Conservation (phyloP, 2,113 vertebrate species). For the Climacteris rufus region DNA sequence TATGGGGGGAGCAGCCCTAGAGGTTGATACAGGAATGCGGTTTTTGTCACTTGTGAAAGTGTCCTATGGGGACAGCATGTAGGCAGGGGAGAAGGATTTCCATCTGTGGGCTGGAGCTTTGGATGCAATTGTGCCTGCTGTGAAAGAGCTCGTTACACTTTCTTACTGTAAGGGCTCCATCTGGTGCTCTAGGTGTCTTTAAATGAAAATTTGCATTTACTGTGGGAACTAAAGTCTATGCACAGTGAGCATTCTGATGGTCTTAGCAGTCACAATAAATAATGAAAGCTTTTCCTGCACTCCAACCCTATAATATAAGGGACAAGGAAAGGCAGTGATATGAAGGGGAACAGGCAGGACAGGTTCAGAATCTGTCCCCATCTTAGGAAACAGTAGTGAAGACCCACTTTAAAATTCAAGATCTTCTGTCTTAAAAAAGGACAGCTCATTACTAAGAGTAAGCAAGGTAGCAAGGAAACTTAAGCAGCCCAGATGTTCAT, state of each 20-base stretch:
- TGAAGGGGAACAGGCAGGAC: not conserved
- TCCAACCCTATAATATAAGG: not conserved
- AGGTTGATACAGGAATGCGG: not conserved
- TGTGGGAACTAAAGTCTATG: not conserved
- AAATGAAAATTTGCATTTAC: not conserved
- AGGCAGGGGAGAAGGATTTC: not conserved
- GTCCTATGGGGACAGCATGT: accelerated
- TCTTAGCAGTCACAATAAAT: not conserved
- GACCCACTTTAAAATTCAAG: not conserved
- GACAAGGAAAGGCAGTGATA: not conserved
- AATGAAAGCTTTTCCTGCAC: not conserved
- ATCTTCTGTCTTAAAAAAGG: not conserved
- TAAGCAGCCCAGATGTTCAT: not conserved
- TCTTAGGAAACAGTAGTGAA: not conserved
- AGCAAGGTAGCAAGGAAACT: not conserved
- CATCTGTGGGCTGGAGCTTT: not conserved
- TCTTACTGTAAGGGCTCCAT: constrained; percentile 13
- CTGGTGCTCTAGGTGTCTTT: constrained; percentile 21
- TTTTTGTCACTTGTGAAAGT: not conserved
- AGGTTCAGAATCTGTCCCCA: not conserved
- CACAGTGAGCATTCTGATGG: not conserved
- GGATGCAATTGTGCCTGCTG: not conserved
- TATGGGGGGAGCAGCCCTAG: not conserved
- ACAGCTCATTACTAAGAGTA: not conserved
- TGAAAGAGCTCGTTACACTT: constrained; percentile 12